phyloP scores from a whole-genome alignment of 2,888 invertebrate genomes.

The Mechanitis messenoides region DNA sequence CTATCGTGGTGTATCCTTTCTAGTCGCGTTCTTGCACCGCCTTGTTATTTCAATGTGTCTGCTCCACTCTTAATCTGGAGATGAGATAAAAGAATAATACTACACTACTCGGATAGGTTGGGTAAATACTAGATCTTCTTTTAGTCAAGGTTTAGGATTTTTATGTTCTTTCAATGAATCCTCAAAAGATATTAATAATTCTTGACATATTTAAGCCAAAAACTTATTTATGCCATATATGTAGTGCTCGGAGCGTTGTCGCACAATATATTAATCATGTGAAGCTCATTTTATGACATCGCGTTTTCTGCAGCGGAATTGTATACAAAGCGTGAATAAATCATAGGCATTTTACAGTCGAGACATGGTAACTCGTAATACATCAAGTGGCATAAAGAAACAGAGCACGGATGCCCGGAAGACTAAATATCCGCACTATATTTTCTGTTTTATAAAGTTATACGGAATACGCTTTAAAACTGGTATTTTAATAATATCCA shows the following conservation, averaged over 20 bases:
- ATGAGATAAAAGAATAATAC: slow-evolving; percentile 59
- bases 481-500: too few relatives aligned
- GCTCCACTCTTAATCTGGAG: slow-evolving; percentile 66
- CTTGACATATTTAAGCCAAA: too few relatives aligned
- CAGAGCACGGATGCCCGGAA: slow-evolving; percentile 7
- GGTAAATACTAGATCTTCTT: slow-evolving; percentile 53
- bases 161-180: not conserved
- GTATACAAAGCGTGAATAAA: slow-evolving; percentile 6
- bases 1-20: too few relatives aligned
- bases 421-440: too few relatives aligned
- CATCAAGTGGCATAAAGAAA: slow-evolving; percentile 9
- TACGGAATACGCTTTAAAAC: too few relatives aligned
- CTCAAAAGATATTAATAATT: not conserved
- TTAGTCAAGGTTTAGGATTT: slow-evolving; percentile 55
- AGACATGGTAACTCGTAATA: slow-evolving; percentile 3
- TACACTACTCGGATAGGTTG: slow-evolving; percentile 50
- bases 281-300: slow-evolving; percentile 4
- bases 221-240: too few relatives aligned
- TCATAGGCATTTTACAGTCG: slow-evolving; percentile 6
- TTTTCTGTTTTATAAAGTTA: too few relatives aligned
- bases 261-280: too few relatives aligned
- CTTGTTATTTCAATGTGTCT: slow-evolving; percentile 56
- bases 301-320: not conserved
- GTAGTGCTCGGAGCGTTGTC: too few relatives aligned
- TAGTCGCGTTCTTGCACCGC: slow-evolving; percentile 29